Conservation (phyloP, 2,113 vertebrate genomes). For the Morone saxatilis region DNA sequence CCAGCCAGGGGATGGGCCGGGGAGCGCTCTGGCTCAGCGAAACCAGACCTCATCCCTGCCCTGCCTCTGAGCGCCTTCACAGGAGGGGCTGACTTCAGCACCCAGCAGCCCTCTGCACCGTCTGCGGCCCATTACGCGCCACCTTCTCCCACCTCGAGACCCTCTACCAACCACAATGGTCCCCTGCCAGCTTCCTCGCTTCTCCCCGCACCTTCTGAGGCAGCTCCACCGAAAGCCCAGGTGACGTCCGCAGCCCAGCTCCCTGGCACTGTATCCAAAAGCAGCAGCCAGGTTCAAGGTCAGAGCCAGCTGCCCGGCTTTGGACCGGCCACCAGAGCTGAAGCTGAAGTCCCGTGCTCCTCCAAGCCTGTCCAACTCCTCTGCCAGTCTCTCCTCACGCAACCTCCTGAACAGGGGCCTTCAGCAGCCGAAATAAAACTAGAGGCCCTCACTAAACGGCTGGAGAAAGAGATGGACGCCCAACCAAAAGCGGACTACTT, state of each 20-base stretch:
- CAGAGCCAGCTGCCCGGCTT: constrained; percentile 36
- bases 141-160: constrained; percentile 39
- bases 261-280: constrained; percentile 47
- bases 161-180: constrained; percentile 70
- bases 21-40: constrained; percentile 41
- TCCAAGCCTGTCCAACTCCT: constrained; percentile 83
- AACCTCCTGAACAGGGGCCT: constrained; percentile 82
- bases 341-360: constrained; percentile 67
- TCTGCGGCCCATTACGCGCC: constrained; percentile 39
- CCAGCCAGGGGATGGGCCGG: constrained; percentile 33
- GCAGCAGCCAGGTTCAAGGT: constrained; percentile 58
- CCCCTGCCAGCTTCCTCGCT: constrained; percentile 25
- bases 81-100: constrained; percentile 65
- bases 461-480: constrained; percentile 95
- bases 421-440: constrained; percentile 91
- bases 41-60: constrained; percentile 57
- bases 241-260: constrained; percentile 17
- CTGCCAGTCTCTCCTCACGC: constrained; percentile 83
- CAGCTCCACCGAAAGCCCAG: constrained; percentile 48
- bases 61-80: constrained; percentile 77
- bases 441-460: constrained; percentile 92
- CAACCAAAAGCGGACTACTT: constrained; percentile 94
- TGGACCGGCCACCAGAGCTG: constrained; percentile 32
- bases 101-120: constrained; percentile 59
- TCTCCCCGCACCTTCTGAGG: constrained; percentile 44